Base-by-base conservation (phyloP, 2,888 invertebrate genomes). In the Hydropsyche betteni region DNA sequence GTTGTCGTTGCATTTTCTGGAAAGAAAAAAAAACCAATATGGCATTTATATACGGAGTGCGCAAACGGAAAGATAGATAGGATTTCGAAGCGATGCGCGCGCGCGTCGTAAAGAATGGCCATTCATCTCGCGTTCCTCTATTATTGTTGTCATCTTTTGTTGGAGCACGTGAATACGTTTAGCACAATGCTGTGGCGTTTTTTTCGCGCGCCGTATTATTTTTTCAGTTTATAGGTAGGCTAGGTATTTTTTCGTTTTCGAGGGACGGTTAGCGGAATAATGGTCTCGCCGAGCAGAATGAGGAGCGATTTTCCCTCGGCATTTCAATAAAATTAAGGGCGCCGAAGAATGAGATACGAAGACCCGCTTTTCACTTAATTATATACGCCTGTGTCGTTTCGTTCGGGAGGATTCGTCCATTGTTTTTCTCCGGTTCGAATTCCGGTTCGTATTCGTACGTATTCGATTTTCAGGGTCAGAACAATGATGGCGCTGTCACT, bases 61-160 rank as follows among this genome's bases (percentile, higher is more conserved):
- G 24, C 24, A 24, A 24, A 24, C 24, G 24, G 24, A 24, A 24
- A 24, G 24, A 24, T 24, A 24, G 24, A 24, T 24, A 24, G 24
- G 24, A 1, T 24, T 44, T 44, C 44, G 10, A 44, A 6, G 44
- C 44, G 44, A 53, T 58, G 24, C 53, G n/a, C 53, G 12, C 53
- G 53, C 12, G 12, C 16, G 8, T 24, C 58, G 24, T 8, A 34
- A 34, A 64, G 34, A 64, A 64, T 36, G 34, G 34, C 64, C n/a
- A 64, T 64, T 64, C 64, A 64, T 64, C n/a, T 10, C 58, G 16
- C 36, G 34, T 36, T 7, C 64, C 34, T 64, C 36, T 34, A 36
- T 64, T 64, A 64, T 64, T 64, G 10, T 36, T 64, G 36, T 64
- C 64, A 64, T 64, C 64, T 64, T 64, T 64, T 64, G 64, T 64